These are phyloP conservation scores for Porites lobata DNA, from an alignment of 92 coral and sea anemone species.

Conservation along the genomic window DNA sequence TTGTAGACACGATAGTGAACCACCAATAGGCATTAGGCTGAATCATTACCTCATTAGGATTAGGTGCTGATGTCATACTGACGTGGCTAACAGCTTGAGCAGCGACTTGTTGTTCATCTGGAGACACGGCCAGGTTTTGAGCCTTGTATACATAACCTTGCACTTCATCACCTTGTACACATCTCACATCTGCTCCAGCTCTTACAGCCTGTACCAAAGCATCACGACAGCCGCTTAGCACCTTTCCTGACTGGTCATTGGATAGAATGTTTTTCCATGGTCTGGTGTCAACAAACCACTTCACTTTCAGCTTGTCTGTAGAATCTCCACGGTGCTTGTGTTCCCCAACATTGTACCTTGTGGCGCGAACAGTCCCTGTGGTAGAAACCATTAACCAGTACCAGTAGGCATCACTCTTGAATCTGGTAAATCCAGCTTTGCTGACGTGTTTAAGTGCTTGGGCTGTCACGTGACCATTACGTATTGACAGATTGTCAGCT, in stretches of 20 bases:
- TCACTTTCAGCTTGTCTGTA: constrained; percentile 31
- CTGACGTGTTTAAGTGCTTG: constrained; percentile 84
- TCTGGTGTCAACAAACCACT: constrained; percentile 86
- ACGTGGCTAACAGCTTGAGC: constrained; percentile 79
- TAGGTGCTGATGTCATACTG: constrained; percentile 72
- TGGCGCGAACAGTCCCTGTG: constrained; percentile 79
- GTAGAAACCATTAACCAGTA: constrained; percentile 86
- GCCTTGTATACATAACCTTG: constrained; percentile 78
- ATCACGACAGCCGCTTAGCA: constrained; percentile 52
- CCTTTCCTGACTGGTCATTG: constrained; percentile 55
- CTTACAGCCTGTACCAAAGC: constrained; percentile 75
- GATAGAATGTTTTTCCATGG: constrained; percentile 71
- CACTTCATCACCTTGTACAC: constrained; percentile 45
- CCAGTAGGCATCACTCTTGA: constrained; percentile 86
- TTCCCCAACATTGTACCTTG: constrained; percentile 74
- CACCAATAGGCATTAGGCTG: constrained; percentile 89
- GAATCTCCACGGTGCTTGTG: constrained; percentile 53
- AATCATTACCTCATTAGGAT: constrained; percentile 65
- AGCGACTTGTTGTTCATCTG: constrained; percentile 68
- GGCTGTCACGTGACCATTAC: constrained; percentile 85
- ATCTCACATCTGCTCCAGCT: constrained; percentile 83
- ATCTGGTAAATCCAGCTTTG: constrained; percentile 53
- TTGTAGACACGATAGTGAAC: constrained; percentile 85
- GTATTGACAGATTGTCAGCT: constrained; percentile 80
- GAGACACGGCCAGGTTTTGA: constrained; percentile 73